Conservation (phyloP, 2,113 vertebrate genomes). For the Phyllostomus discolor region DNA sequence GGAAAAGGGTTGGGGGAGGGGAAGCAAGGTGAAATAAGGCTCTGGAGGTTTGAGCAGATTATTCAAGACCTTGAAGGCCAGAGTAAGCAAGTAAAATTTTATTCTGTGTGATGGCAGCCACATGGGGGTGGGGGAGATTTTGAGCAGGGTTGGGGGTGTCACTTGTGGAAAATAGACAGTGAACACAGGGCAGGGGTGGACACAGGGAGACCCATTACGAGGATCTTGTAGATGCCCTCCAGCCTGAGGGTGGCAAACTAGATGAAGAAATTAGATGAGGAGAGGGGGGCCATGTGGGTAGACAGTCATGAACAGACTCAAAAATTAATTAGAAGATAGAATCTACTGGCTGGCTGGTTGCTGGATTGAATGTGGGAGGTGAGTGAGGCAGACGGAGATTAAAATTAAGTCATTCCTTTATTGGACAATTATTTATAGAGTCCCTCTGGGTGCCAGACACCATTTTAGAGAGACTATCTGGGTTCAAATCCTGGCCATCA, state of each 20-base stretch:
- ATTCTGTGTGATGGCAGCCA: not conserved
- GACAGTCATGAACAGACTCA: not conserved
- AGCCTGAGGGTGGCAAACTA: not conserved
- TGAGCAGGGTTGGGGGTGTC: not conserved
- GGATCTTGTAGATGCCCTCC: not conserved
- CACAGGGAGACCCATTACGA: not conserved
- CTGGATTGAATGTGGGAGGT: not conserved
- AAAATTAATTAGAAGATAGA: not conserved
- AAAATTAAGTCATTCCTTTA: not conserved
- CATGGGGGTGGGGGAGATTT: not conserved
- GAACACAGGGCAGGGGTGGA: not conserved
- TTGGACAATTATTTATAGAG: not conserved
- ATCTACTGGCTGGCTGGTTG: not conserved
- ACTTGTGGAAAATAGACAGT: not conserved
- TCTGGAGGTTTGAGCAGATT: constrained; percentile 16
- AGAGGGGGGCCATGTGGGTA: not conserved
- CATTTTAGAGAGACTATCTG: not conserved
- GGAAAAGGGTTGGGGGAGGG: not conserved
- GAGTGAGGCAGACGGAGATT: not conserved
- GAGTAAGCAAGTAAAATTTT: not conserved
- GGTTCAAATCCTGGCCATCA: not conserved
- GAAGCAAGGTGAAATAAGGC: not conserved
- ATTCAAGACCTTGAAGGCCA: constrained; percentile 19
- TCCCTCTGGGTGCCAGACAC: not conserved
- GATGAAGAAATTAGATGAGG: not conserved